Evolutionary conservation across 2,797 vertebrate species (phyloP).

Genomic region (Melanotaenia pygmaea): DNA sequence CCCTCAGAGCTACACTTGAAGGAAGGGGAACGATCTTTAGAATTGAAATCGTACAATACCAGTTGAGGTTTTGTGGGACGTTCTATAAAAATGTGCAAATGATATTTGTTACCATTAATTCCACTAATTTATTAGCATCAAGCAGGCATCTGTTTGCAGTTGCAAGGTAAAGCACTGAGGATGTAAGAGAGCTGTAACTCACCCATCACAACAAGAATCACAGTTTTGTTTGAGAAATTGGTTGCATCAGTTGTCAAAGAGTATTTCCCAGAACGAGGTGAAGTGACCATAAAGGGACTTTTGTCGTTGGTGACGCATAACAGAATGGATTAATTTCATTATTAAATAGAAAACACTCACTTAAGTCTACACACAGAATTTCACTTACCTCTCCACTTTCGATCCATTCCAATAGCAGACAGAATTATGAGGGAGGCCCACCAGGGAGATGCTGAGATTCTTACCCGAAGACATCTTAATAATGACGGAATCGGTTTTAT

Average conservation of each 20-base stretch:
- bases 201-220: constrained; percentile 81
- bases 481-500: constrained; percentile 20
- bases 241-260: constrained; percentile 62
- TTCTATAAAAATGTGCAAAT: constrained; percentile 49
- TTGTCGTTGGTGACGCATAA: constrained; percentile 33
- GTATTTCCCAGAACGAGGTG: constrained; percentile 77
- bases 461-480: constrained; percentile 44
- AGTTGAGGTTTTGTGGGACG: constrained; percentile 71
- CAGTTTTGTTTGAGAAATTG: constrained; percentile 68
- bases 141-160: not conserved
- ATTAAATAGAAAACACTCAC: not conserved
- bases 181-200: constrained; percentile 31
- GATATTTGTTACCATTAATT: not conserved
- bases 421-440: constrained; percentile 22
- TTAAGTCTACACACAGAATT: not conserved
- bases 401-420: constrained; percentile 54
- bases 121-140: not conserved
- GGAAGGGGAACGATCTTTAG: rapidly evolving
- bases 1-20: constrained; percentile 83
- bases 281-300: constrained; percentile 63
- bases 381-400: constrained; percentile 38
- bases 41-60: rapidly evolving
- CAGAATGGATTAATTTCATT: not conserved
- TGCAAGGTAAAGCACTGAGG: not conserved
- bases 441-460: constrained; percentile 59